phyloP scores from a whole-genome alignment of 2,888 invertebrate genomes.

The Dorcus parallelipipedus region DNA sequence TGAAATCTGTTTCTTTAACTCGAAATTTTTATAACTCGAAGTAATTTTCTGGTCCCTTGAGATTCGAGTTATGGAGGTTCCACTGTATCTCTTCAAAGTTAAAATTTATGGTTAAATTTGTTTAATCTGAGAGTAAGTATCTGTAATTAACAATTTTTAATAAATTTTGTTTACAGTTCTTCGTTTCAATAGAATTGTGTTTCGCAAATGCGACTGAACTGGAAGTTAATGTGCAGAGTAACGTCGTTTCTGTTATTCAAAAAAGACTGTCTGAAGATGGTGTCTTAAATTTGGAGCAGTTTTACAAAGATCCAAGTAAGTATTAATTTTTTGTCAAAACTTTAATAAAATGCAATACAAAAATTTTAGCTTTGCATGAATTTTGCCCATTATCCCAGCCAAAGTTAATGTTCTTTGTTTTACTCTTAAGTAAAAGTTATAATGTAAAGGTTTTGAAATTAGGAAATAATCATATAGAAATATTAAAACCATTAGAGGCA shows the following conservation, averaged over 20 bases:
- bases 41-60: too few species aligned
- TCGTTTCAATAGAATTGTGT: conserved; percentile 46
- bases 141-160: too few species aligned
- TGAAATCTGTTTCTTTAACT: too few species aligned
- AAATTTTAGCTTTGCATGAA: conserved; percentile 35
- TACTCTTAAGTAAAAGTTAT: conserved; percentile 39
- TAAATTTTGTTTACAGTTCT: conserved; percentile 29
- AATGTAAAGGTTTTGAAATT: conserved; percentile 36
- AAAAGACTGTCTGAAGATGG: conserved; percentile 42
- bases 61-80: too few species aligned
- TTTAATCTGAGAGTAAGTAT: too few species aligned
- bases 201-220: conserved; percentile 48
- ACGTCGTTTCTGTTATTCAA: conserved; percentile 44
- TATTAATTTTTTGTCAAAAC: conserved; percentile 4
- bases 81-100: too few species aligned
- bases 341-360: not conserved
- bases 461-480: conserved; percentile 40
- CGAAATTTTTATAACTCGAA: too few species aligned
- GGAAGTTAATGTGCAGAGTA: conserved; percentile 50
- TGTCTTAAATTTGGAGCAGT: conserved; percentile 46
- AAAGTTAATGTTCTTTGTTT: conserved; percentile 50
- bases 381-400: conserved; percentile 51
- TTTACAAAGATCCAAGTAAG: conserved; percentile 48
- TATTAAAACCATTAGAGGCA: conserved; percentile 39
- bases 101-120: too few species aligned